Evolutionary conservation across 2,888 invertebrate genomes (phyloP).

Genomic region (Saturnia japonica): DNA sequence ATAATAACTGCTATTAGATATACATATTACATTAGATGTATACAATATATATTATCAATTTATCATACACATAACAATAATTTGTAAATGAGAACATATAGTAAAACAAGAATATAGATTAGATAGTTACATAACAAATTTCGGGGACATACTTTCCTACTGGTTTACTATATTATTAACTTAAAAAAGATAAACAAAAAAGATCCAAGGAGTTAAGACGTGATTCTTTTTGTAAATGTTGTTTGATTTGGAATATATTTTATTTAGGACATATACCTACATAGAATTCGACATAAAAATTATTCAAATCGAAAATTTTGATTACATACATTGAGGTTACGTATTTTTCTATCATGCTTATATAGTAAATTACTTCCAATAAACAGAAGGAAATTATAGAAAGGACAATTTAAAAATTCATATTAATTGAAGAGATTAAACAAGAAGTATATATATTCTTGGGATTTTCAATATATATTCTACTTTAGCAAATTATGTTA

Average conservation of each 20-base stretch:
- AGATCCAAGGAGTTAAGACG: not conserved
- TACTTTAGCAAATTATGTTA: not conserved
- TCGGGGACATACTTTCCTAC: not conserved
- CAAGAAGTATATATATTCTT: not conserved
- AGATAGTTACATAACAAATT: not conserved
- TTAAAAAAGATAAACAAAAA: not conserved
- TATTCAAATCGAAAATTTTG: not conserved
- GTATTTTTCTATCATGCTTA: not conserved
- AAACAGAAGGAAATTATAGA: not conserved
- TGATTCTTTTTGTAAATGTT: not conserved
- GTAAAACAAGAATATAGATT: not conserved
- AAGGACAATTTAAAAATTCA: not conserved
- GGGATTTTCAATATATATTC: not conserved
- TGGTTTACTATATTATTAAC: not conserved
- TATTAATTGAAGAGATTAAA: not conserved
- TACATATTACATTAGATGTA: slow-evolving; percentile 6
- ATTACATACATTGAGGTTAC: not conserved
- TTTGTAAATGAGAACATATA: not conserved
- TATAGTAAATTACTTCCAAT: not conserved
- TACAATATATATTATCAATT: slow-evolving; percentile 8
- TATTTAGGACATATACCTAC: not conserved
- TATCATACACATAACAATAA: not conserved
- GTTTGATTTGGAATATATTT: not conserved
- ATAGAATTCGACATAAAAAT: not conserved
- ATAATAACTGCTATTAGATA: slow-evolving; percentile 23